Conservation (phyloP, 2,888 invertebrate species). For the Pollenia angustigena region DNA sequence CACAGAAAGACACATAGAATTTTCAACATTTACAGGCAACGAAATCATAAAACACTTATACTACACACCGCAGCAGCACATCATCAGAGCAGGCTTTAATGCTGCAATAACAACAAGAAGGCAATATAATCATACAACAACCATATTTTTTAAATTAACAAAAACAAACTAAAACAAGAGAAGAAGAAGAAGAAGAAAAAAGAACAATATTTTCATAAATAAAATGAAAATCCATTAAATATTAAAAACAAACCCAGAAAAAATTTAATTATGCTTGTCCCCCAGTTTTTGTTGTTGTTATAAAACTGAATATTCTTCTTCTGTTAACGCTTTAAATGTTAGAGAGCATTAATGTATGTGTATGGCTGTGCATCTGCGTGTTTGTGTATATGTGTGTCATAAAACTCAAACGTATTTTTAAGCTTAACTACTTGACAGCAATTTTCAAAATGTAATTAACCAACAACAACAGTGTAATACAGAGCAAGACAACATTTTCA, state of each 20-base stretch:
- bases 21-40: background rate
- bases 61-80: background rate
- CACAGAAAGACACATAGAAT: background rate
- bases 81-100: conserved; percentile 13
- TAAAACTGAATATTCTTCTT: conserved; percentile 9
- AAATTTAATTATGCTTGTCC: conserved; percentile 71
- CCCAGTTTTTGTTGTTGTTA: conserved; percentile 27
- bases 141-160: conserved; percentile 39
- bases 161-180: conserved; percentile 30
- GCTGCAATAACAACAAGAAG: background rate
- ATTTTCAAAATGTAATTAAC: conserved; percentile 83
- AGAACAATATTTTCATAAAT: conserved; percentile 72
- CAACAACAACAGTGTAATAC: conserved; percentile 72
- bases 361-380: conserved; percentile 53
- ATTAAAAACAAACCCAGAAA: conserved; percentile 71
- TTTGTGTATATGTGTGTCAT: conserved; percentile 54
- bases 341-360: conserved; percentile 39
- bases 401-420: conserved; percentile 69
- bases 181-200: conserved; percentile 30
- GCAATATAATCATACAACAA: conserved; percentile 19
- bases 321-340: conserved; percentile 64
- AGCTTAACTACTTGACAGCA: conserved; percentile 82
- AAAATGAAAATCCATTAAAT: conserved; percentile 73
- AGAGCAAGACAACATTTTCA: conserved; percentile 28
- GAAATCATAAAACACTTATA: conserved; percentile 10